A percentile compares a stretch with the other conserved stretches of the same genome.
These are phyloP conservation scores for Ictalurus furcatus DNA, from an alignment of 2,113 vertebrate genomes.

Conservation along the genomic window DNA sequence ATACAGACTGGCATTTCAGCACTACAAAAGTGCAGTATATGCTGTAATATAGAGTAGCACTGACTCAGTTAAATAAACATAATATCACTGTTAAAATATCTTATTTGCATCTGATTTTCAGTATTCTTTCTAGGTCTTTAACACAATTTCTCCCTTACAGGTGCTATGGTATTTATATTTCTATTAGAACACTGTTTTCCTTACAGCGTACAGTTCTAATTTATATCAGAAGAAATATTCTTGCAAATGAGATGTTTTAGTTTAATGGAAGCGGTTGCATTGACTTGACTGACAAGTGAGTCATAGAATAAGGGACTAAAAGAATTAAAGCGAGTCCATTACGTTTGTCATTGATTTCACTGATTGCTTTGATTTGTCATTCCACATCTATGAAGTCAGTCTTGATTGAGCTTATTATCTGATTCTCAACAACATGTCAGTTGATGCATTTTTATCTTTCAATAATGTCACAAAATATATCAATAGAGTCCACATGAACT, in stretches of 20 bases:
- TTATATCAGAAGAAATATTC: background rate
- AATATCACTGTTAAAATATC: background rate
- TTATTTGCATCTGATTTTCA: background rate
- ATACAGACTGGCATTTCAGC: background rate
- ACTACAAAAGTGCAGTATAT: background rate
- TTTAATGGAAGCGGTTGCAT: background rate
- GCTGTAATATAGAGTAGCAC: background rate
- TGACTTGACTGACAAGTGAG: background rate
- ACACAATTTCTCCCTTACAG: background rate
- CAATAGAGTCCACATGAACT: background rate
- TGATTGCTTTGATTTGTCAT: background rate
- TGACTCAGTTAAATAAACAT: background rate
- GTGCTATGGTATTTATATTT: background rate
- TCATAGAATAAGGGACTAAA: background rate
- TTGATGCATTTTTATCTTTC: background rate
- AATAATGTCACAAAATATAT: background rate
- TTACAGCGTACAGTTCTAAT: background rate
- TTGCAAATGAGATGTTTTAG: background rate
- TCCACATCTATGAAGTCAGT: background rate
- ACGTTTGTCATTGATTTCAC: background rate
- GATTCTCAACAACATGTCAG: background rate
- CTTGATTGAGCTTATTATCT: background rate
- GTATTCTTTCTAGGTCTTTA: background rate
- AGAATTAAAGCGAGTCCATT: background rate
- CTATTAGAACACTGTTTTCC: background rate